Evolutionary conservation across 2,888 invertebrate genomes (phyloP).

Genomic region (Eupithecia inturbata): DNA sequence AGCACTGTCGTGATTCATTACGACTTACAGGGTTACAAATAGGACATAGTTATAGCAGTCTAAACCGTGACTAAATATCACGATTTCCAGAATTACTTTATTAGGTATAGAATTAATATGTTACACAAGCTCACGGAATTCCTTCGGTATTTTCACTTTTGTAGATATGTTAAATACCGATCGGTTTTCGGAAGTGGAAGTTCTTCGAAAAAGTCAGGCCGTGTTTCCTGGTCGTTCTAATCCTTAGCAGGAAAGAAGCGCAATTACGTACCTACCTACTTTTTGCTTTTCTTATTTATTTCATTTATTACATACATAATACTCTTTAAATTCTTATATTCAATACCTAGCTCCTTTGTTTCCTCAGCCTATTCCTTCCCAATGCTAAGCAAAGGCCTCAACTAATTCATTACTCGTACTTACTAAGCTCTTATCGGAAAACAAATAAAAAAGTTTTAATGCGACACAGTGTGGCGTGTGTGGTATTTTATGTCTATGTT

Average conservation of each 20-base stretch:
- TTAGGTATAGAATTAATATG: background rate
- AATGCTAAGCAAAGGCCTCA: background rate
- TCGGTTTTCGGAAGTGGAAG: background rate
- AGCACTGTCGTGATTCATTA: slow-evolving; percentile 17
- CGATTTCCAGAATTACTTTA: slow-evolving; percentile 11
- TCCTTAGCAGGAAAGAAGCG: background rate
- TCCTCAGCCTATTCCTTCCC: background rate
- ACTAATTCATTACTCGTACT: background rate
- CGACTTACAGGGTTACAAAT: slow-evolving; percentile 8
- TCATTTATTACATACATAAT: too few relatives aligned
- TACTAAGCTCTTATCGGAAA: background rate
- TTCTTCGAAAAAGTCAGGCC: background rate
- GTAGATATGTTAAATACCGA: background rate
- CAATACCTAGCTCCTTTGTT: background rate
- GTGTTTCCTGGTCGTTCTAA: background rate
- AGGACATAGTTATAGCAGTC: background rate
- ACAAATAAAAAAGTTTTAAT: background rate
- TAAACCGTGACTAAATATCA: slow-evolving; percentile 24
- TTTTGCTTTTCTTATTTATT: too few relatives aligned
- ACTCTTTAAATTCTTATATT: background rate
- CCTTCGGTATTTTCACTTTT: background rate
- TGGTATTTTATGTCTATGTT: background rate
- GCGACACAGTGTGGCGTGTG: background rate
- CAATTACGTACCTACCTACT: background rate
- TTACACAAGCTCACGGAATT: background rate